phyloP scores from a whole-genome alignment of 2,113 vertebrate genomes.

The Rattus rattus region DNA sequence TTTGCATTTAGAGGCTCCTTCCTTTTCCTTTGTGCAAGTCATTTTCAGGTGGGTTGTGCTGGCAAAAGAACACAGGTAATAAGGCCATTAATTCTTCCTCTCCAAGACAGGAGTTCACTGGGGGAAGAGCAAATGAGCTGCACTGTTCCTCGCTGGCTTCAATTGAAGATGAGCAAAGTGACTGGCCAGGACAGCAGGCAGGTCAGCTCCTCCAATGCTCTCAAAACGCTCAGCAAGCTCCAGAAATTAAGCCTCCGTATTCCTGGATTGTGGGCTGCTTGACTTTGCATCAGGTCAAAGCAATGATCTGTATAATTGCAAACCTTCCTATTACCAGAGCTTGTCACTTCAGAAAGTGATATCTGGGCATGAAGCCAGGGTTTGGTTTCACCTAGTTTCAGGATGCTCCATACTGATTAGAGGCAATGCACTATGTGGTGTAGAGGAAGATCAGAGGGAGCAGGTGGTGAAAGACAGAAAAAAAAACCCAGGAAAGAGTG shows the following conservation, averaged over 20 bases:
- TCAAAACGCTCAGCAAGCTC: slow-evolving; percentile 42
- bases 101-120: slow-evolving; percentile 39
- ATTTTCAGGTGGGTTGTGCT: background rate
- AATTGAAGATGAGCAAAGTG: background rate
- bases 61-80: slow-evolving; percentile 62
- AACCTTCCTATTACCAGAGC: slow-evolving; percentile 56
- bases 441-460: background rate
- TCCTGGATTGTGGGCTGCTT: slow-evolving; percentile 70
- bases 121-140: slow-evolving; percentile 41
- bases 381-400: slow-evolving; percentile 73
- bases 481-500: background rate
- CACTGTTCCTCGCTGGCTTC: slow-evolving; percentile 57
- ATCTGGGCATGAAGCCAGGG: slow-evolving; percentile 61
- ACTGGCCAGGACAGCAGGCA: background rate
- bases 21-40: slow-evolving; percentile 54
- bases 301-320: slow-evolving; percentile 79
- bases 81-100: slow-evolving; percentile 70
- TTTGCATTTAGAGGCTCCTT: slow-evolving; percentile 35
- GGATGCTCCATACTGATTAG: slow-evolving; percentile 47
- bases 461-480: background rate
- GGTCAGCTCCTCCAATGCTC: background rate
- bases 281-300: slow-evolving; percentile 80
- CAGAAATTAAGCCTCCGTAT: slow-evolving; percentile 70
- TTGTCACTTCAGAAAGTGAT: slow-evolving; percentile 69
- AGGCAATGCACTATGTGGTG: slow-evolving; percentile 28